Evolutionary conservation across 2,113 vertebrate species (phyloP).

Genomic region (Cebus imitator): DNA sequence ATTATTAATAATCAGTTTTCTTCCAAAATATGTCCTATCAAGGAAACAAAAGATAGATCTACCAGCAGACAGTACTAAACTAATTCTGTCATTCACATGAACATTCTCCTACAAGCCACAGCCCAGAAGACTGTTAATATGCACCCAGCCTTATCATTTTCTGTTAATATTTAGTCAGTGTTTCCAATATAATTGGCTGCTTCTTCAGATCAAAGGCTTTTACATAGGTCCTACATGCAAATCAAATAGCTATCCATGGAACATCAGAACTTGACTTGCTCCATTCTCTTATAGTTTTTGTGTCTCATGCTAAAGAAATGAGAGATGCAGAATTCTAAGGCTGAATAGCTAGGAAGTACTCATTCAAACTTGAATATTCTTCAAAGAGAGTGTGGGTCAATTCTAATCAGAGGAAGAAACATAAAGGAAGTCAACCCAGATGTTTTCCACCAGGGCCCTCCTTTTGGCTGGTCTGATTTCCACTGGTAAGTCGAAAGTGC

Average conservation of each 20-base stretch:
- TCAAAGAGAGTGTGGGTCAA: background rate
- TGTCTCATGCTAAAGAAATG: background rate
- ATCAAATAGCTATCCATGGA: background rate
- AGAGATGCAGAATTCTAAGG: conserved; percentile 28
- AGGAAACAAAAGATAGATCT: background rate
- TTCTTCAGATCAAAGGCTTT: conserved; percentile 52
- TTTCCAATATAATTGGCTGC: conserved; percentile 36
- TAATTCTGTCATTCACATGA: background rate
- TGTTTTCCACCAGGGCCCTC: conserved; percentile 73
- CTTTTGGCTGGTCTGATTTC: conserved; percentile 76
- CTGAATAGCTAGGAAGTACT: background rate
- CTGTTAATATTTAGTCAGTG: conserved; percentile 73
- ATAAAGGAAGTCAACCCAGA: conserved; percentile 20
- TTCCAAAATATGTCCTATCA: too few species aligned
- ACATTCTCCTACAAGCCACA: background rate
- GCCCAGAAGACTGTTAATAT: background rate
- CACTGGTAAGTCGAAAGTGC: conserved; percentile 78
- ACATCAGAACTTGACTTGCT: background rate
- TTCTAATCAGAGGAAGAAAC: conserved; percentile 14
- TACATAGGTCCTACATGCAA: background rate
- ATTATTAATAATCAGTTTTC: background rate
- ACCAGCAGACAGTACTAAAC: background rate
- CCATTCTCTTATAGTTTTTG: background rate
- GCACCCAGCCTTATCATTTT: background rate
- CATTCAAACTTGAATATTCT: background rate